Percentiles rank a stretch among this genome's conserved stretches.
phyloP scores from a whole-genome alignment of 2,113 vertebrate genomes.

The Rhinichthys klamathensis region DNA sequence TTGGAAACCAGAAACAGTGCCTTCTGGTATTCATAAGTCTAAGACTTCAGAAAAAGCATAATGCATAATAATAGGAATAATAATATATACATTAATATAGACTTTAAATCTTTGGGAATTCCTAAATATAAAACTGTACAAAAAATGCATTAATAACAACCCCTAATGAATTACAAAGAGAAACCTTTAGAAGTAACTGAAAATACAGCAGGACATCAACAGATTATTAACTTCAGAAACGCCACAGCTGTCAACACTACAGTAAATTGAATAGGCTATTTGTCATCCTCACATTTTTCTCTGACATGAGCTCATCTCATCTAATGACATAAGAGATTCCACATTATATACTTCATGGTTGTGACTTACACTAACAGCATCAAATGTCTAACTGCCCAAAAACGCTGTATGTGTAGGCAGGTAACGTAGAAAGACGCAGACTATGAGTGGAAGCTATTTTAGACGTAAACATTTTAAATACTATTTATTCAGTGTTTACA shows the following conservation, averaged over 20 bases:
- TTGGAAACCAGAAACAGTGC: slow-evolving; percentile 36
- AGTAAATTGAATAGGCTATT: slow-evolving; percentile 14
- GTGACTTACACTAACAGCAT: not conserved
- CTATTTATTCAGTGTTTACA: not conserved
- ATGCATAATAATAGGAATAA: not conserved
- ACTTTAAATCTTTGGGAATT: no score
- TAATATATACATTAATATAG: no score
- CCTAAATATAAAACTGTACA: no score
- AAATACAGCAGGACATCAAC: not conserved
- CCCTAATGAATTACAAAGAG: not conserved
- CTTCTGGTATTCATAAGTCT: slow-evolving; percentile 43
- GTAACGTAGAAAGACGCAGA: not conserved
- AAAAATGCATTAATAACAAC: not conserved
- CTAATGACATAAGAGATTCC: slow-evolving; percentile 30
- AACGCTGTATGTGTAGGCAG: not conserved
- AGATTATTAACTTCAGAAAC: not conserved
- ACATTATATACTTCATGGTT: not conserved
- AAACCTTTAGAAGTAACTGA: not conserved
- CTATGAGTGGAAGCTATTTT: slow-evolving; percentile 3
- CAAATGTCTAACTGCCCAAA: not conserved
- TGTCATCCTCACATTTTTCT: slow-evolving; percentile 17
- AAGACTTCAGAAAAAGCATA: slow-evolving; percentile 26
- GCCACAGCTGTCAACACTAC: slow-evolving; percentile 3
- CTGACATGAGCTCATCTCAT: slow-evolving; percentile 41
- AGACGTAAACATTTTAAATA: not conserved